Conservation (phyloP, 2,888 invertebrate genomes). For the Ecliptopera silaceata region DNA sequence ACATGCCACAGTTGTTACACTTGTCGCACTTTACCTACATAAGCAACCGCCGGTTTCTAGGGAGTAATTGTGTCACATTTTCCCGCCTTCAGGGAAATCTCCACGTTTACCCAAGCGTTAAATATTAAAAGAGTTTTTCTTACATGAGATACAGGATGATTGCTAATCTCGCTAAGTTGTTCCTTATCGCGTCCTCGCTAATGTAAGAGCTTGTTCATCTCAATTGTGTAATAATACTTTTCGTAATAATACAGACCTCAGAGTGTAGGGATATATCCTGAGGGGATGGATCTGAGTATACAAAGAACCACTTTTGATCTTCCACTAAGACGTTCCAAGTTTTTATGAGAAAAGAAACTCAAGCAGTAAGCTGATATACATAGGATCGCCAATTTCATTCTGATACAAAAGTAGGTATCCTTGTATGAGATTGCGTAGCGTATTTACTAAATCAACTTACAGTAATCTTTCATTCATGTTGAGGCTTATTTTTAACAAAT, state of each 20-base stretch:
- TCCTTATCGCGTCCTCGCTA: neutral
- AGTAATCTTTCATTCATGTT: conserved; percentile 8
- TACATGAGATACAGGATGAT: conserved; percentile 12
- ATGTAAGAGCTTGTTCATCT: conserved; percentile 7
- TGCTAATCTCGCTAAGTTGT: conserved; percentile 22
- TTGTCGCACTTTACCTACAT: neutral
- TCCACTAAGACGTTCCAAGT: neutral
- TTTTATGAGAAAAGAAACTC: neutral
- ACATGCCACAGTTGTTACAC: neutral
- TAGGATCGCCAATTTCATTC: neutral
- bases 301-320: conserved; percentile 11
- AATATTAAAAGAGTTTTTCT: conserved; percentile 24
- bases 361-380: neutral
- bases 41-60: conserved; percentile 3
- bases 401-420: neutral
- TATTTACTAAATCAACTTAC: conserved; percentile 17
- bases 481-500: neutral
- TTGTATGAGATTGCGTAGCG: conserved; percentile 1
- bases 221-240: neutral
- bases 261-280: neutral
- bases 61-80: conserved; percentile 29
- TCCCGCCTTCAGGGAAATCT: conserved; percentile 34
- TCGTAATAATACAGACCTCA: neutral
- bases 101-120: conserved; percentile 28
- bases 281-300: conserved; percentile 2